A percentile compares a stretch with the other conserved stretches of the same genome.
These are phyloP conservation scores for Pandemis corylana DNA, from an alignment of 2,888 invertebrate genomes.

Conservation along the genomic window DNA sequence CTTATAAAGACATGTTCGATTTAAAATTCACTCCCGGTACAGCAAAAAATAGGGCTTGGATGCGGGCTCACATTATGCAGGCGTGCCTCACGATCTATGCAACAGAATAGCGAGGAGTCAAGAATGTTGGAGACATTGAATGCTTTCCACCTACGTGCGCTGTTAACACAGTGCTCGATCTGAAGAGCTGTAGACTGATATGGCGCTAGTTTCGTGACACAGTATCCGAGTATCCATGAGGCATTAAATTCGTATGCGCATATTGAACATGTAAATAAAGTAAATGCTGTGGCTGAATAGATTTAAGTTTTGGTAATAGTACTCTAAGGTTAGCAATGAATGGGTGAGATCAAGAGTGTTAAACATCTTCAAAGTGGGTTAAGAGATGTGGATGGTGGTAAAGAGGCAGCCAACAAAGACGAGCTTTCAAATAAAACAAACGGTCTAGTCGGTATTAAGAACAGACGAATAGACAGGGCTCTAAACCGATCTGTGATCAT, in stretches of 20 bases:
- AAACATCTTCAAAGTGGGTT: neutral
- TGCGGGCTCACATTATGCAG: slow-evolving; percentile 76
- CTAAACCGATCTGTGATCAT: neutral
- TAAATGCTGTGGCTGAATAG: neutral
- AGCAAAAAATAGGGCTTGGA: slow-evolving; percentile 80
- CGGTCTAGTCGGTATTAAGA: too few species aligned
- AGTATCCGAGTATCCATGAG: neutral
- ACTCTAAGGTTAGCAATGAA: neutral
- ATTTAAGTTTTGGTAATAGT: neutral
- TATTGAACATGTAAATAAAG: slow-evolving; percentile 35
- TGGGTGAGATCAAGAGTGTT: neutral
- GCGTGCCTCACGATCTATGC: slow-evolving; percentile 77
- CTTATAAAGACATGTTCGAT: slow-evolving; percentile 78
- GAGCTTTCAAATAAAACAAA: neutral
- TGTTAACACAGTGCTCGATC: slow-evolving; percentile 24
- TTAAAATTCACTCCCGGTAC: slow-evolving; percentile 76
- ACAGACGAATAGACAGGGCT: too few species aligned
- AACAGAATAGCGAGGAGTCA: slow-evolving; percentile 26
- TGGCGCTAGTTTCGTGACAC: slow-evolving; percentile 25
- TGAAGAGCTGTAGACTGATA: slow-evolving; percentile 21
- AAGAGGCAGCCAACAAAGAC: too few species aligned
- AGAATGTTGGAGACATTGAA: slow-evolving; percentile 38
- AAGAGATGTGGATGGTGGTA: too few species aligned
- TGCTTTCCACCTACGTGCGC: slow-evolving; percentile 31
- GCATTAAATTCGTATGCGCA: slow-evolving; percentile 30